Base-by-base conservation (phyloP, 2,113 vertebrate species). In the Amphilophus citrinellus region DNA sequence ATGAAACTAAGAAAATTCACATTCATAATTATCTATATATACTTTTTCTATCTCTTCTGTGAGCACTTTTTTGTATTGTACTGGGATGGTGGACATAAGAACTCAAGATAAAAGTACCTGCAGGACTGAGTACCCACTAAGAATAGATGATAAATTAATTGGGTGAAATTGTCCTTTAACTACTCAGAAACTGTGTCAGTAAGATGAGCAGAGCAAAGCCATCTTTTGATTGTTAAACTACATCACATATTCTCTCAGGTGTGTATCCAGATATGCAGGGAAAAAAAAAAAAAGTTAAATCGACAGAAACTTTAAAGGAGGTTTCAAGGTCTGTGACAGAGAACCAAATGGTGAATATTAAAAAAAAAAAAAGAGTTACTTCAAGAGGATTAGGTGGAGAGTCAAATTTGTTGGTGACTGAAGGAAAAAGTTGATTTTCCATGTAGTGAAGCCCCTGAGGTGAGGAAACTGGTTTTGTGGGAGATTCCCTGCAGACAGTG, bases 381-480 rank as follows among this genome's bases (percentile, higher is more conserved):
- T 32, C 18, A 32, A 73, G 66, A 32, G 20, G 32, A 73, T 32
- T 73, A 0, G 66, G 20, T 50, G 27, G 0, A 6, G 50, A 73
- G 44, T 53, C 14, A 15, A 6, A 6, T 50, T 50, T 17, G 5
- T 50, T 50, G 13, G 47, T 1, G 3, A 42, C 24, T 73, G 44
- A 53, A 73, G 24, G 44, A 32, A 30, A 73, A 73, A 57, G 18
- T 1, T 56, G 17, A 56, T 20, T 9, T 56, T 50, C 65, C 42
- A 18, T 7, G 47, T 22, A 32, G 60, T 66, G 2, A 47, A 58
- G 39, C 10, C n/a, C 20, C 47, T 61, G 10, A 18, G 24, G 32
- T 2, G 1, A 84, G 10, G 20, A 78, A 73, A 73, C 79, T 35
- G 68, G 76, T 80, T 83, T 65, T 50, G 47, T 50, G 60, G 84